phyloP scores from a whole-genome alignment of 2,113 vertebrate species.

The Symphodus melops region DNA sequence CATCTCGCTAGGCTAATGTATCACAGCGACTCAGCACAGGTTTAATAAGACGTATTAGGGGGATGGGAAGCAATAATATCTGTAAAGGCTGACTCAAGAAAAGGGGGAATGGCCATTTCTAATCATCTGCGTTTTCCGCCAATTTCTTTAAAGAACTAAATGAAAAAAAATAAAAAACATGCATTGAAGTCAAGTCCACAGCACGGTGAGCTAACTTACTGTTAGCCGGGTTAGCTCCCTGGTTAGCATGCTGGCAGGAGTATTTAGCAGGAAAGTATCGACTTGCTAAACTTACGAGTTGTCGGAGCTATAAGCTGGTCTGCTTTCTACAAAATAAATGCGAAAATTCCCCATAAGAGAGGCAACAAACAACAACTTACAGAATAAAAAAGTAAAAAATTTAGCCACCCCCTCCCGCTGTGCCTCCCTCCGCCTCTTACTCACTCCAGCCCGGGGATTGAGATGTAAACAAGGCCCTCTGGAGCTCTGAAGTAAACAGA shows the following conservation, averaged over 20 bases:
- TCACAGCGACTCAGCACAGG: slow-evolving; percentile 58
- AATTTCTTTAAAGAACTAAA: not conserved
- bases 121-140: not conserved
- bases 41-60: slow-evolving; percentile 41
- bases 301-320: not conserved
- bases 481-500: slow-evolving; percentile 26
- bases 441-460: slow-evolving; percentile 80
- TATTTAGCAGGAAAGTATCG: slow-evolving; percentile 24
- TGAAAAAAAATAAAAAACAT: not conserved
- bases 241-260: slow-evolving; percentile 53
- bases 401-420: slow-evolving; percentile 41
- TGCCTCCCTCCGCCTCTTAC: slow-evolving; percentile 56
- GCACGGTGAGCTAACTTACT: slow-evolving; percentile 30
- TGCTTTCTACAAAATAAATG: not conserved
- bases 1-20: slow-evolving; percentile 71
- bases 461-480: slow-evolving; percentile 87
- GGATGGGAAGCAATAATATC: not conserved
- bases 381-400: not conserved
- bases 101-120: not conserved
- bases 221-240: slow-evolving; percentile 72
- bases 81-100: not conserved
- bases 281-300: not conserved
- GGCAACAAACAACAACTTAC: not conserved
- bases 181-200: slow-evolving; percentile 17
- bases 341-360: not conserved